These are phyloP conservation scores for Sinocyclocheilus anophthalmus DNA, from an alignment of 2,113 vertebrate species.

Conservation along the genomic window DNA sequence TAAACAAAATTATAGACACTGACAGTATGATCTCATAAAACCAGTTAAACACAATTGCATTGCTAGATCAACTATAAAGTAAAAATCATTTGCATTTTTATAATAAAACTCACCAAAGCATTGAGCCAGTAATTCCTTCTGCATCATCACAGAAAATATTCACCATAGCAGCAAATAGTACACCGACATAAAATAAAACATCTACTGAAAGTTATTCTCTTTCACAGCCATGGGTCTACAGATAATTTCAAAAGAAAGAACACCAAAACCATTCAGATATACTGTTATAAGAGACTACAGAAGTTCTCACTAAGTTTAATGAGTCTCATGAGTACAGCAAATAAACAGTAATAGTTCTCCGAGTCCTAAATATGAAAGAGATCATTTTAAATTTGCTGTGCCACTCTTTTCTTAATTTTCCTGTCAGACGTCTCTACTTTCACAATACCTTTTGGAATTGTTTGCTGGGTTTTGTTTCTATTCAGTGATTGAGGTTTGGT, in stretches of 20 bases:
- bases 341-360: not conserved
- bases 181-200: not conserved
- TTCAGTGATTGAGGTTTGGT: conserved; percentile 1
- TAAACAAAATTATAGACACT: not conserved
- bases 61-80: not conserved
- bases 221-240: conserved; percentile 4
- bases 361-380: not conserved
- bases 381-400: not conserved
- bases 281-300: not conserved
- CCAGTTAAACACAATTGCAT: not conserved
- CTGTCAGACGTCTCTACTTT: not conserved
- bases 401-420: not conserved
- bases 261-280: not conserved
- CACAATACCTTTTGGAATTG: not conserved
- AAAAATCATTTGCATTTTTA: not conserved
- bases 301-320: not conserved
- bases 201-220: not conserved
- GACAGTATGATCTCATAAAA: not conserved
- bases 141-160: not conserved
- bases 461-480: not conserved
- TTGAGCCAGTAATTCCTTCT: not conserved
- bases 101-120: not conserved
- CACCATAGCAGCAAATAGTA: not conserved
- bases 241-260: not conserved
- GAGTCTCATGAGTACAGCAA: not conserved